phyloP scores from a whole-genome alignment of 2,888 invertebrate species.

The Pimpla rufipes region DNA sequence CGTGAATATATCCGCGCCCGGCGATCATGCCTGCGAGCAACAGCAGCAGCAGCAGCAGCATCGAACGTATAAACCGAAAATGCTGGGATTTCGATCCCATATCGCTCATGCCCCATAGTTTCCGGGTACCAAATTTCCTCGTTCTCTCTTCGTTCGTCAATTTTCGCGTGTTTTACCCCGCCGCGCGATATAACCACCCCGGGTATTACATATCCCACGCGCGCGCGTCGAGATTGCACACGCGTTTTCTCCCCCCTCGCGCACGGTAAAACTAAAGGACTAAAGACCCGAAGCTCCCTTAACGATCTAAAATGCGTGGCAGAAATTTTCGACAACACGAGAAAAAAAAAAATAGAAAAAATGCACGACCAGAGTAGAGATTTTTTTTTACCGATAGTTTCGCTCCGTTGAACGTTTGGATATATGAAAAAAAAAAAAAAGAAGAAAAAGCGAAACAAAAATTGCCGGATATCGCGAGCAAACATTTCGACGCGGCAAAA shows the following conservation, averaged over 20 bases:
- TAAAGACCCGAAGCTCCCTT: slow-evolving; percentile 35
- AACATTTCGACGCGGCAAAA: slow-evolving; percentile 3
- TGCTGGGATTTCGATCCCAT: slow-evolving; percentile 71
- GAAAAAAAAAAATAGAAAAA: slow-evolving; percentile 9
- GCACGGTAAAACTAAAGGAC: neutral
- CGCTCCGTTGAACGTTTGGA: neutral
- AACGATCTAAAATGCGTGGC: slow-evolving; percentile 26
- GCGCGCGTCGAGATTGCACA: neutral
- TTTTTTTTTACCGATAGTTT: neutral
- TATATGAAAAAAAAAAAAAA: neutral
- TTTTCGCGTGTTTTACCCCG: slow-evolving; percentile 41
- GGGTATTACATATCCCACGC: neutral
- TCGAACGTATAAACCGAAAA: slow-evolving; percentile 71
- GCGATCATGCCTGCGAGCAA: slow-evolving; percentile 39
- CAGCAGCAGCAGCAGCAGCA: neutral
- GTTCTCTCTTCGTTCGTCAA: slow-evolving; percentile 59
- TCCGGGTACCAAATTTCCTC: slow-evolving; percentile 53
- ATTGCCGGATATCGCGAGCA: neutral
- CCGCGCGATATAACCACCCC: neutral
- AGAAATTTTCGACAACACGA: no score
- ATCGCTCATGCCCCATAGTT: slow-evolving; percentile 61
- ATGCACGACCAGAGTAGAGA: neutral
- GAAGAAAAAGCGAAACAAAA: no score
- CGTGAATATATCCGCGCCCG: neutral
- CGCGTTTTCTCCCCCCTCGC: neutral